Base-by-base conservation (phyloP, 2,888 invertebrate species). In the Andrena minutula region DNA sequence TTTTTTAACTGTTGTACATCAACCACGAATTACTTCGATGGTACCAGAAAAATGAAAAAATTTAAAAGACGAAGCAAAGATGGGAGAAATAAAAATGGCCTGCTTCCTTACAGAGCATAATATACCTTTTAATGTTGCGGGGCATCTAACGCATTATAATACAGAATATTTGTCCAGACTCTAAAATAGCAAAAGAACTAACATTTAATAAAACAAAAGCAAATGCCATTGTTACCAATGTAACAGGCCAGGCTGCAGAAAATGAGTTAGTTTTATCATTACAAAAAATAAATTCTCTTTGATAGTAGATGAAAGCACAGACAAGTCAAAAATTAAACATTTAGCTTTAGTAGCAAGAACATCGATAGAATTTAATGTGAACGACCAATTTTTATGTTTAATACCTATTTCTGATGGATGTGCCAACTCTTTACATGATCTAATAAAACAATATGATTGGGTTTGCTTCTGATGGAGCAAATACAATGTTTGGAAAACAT, bases 71-170 rank as follows among this genome's bases (percentile, higher is more conserved):
- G 51, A 53, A 53, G 51, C 3, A n/a, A 53, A 53, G 12, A 7
- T 20, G n/a, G 51, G 16, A 20, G 51, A 23, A 53, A 53, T 53
- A 53, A 53, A 53, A 53, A 53, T 53, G n/a, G 51, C 51, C n/a
- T n/a, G 51, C 7, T 23, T 53, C 51, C 51, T 53, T 53, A 12
- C 20, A 12, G 51, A 53, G 12, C 51, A 53, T 20, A 53, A 53
- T 53, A 53, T 51, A 2, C 20, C 51, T n/a, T 51, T 51, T 6
- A 51, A 51, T 20, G 51, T 51, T 12, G 51, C 51, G 12, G n/a
- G 20, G 10, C 51, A 51, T 20, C 12, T 51, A 8, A 51, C 10
- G 20, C 0, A 51, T 51, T 51, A n/a, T 51, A 51, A 51, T 51
- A 12, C 7, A 51, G 12, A 51, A 51, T 6, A 20, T 51, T 51